Evolutionary conservation across 1,140 invertebrate species (phyloP).

Genomic region (Drosophila ogumai): DNA sequence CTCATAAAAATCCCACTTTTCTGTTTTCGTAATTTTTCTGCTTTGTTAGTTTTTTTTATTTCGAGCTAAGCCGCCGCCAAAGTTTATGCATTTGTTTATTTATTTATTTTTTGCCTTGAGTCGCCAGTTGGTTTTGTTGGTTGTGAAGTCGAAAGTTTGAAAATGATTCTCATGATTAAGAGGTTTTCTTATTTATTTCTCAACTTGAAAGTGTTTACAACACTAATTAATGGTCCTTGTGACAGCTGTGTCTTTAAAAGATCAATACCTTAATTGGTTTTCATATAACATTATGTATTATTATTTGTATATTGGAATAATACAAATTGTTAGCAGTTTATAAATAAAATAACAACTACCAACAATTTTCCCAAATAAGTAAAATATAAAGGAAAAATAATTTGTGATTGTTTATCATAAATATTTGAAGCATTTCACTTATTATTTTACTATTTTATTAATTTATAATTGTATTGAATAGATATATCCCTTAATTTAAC

Average conservation of each 20-base stretch:
- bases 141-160: slow-evolving; percentile 22
- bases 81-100: slow-evolving; percentile 46
- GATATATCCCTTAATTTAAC: neutral
- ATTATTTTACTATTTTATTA: neutral
- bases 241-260: slow-evolving; percentile 3
- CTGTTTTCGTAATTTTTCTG: slow-evolving; percentile 3
- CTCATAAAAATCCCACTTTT: slow-evolving; percentile 39
- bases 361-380: too few species aligned
- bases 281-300: neutral
- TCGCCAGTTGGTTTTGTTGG: slow-evolving; percentile 16
- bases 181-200: neutral
- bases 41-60: neutral
- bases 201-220: slow-evolving; percentile 4
- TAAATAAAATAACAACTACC: neutral
- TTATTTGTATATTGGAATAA: neutral
- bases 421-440: neutral
- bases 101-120: slow-evolving; percentile 8
- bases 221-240: slow-evolving; percentile 3
- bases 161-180: slow-evolving; percentile 20
- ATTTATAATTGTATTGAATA: neutral
- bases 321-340: neutral
- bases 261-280: slow-evolving; percentile 7
- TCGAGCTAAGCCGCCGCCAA: slow-evolving; percentile 15
- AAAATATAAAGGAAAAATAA: neutral
- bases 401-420: neutral